A percentile compares a stretch with the other conserved stretches of the same genome.
These are phyloP conservation scores for Hylyphantes graminicola DNA, from an alignment of 1,140 invertebrate genomes.

Conservation along the genomic window DNA sequence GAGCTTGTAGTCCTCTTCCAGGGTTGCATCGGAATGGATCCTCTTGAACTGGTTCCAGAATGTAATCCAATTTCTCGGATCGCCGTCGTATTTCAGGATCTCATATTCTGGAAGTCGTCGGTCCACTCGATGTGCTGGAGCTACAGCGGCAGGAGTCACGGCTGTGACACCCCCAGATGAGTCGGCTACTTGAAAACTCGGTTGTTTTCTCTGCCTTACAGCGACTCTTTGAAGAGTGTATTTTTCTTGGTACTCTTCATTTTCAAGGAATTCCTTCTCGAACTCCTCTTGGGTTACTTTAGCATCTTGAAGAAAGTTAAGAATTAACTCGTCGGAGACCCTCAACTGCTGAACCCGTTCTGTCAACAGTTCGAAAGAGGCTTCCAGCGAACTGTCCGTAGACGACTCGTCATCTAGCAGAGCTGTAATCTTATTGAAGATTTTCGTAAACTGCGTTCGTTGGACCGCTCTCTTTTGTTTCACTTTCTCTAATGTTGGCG, in stretches of 20 bases:
- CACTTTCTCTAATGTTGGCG: no score
- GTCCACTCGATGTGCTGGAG: not conserved
- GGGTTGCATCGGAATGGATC: not conserved
- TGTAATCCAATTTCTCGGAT: conserved; percentile 1
- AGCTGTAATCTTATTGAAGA: no score
- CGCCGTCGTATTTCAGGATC: not conserved
- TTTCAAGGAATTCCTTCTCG: not conserved
- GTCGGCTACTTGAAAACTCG: not conserved
- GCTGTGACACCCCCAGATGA: no score
- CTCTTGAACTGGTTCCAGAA: conserved; percentile 9
- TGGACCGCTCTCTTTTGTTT: no score
- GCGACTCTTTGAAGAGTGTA: not conserved
- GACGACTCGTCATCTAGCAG: no score
- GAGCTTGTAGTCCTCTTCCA: not conserved
- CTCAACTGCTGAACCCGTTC: not conserved
- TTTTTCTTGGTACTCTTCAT: not conserved
- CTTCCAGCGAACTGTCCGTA: no score
- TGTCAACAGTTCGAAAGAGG: not conserved
- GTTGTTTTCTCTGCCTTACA: not conserved
- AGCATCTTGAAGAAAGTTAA: not conserved
- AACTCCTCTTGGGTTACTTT: not conserved
- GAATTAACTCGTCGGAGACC: not conserved
- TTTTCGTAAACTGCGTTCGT: no score
- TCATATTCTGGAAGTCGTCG: not conserved
- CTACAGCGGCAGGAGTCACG: not conserved